Evolutionary conservation across 1,140 invertebrate species (phyloP).

Genomic region (Oryctes rhinoceros): DNA sequence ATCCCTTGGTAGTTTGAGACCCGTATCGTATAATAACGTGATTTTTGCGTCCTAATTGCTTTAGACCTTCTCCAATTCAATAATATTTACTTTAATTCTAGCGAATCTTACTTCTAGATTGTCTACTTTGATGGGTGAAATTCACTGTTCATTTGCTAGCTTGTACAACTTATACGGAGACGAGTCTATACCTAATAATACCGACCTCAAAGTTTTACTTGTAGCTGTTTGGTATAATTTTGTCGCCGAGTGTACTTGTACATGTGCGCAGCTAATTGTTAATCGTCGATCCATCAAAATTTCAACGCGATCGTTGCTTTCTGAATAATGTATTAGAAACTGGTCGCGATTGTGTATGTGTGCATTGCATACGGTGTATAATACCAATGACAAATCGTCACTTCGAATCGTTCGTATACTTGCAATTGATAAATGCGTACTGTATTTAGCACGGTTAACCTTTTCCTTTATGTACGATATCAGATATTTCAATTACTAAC

Average conservation of each 20-base stretch:
- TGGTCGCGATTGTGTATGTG: background rate
- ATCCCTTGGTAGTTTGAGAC: too few species aligned
- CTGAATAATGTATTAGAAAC: constrained; percentile 9
- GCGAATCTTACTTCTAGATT: too few species aligned
- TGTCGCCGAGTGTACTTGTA: background rate
- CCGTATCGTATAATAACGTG: too few species aligned
- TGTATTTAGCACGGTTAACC: constrained; percentile 1
- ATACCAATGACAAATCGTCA: background rate
- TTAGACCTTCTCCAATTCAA: too few species aligned
- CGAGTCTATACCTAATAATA: too few species aligned
- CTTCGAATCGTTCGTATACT: background rate
- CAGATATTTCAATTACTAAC: background rate
- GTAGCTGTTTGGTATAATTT: too few species aligned
- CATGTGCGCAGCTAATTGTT: background rate
- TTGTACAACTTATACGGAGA: too few species aligned
- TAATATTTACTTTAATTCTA: too few species aligned
- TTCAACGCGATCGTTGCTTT: constrained; percentile 12
- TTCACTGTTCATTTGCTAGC: too few species aligned
- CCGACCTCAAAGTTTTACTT: too few species aligned
- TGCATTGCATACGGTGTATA: background rate
- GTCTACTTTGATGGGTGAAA: too few species aligned
- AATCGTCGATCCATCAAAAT: constrained; percentile 29
- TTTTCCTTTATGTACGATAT: background rate
- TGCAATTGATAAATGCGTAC: background rate
- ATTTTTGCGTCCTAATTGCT: too few species aligned